phyloP scores from a whole-genome alignment of 2,797 vertebrate genomes.

The Loriculus beryllinus region DNA sequence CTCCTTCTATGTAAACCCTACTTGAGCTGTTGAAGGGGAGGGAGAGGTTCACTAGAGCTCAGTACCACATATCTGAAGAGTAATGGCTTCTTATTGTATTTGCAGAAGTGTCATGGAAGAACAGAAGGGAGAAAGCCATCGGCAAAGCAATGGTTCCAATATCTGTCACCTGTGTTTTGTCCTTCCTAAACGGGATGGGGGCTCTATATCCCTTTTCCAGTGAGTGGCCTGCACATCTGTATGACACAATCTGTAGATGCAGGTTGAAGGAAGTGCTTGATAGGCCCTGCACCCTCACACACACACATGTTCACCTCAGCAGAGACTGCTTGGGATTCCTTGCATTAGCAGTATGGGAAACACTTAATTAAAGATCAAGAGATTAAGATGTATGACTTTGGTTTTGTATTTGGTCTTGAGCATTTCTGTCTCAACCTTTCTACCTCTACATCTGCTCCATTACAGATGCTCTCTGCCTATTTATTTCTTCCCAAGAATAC shows the following conservation, averaged over 20 bases:
- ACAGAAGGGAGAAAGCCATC: neutral
- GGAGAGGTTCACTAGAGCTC: neutral
- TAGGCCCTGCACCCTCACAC: neutral
- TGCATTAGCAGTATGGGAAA: neutral
- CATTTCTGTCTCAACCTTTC: neutral
- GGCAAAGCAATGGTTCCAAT: neutral
- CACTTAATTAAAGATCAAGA: slow-evolving; percentile 49
- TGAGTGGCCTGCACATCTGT: neutral
- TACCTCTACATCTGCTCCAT: neutral
- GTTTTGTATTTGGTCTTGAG: neutral
- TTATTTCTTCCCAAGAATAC: neutral
- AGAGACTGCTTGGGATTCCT: slow-evolving; percentile 25
- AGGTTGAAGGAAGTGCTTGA: neutral
- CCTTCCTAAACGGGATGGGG: neutral
- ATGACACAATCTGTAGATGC: neutral
- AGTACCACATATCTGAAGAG: neutral
- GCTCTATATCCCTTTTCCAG: neutral
- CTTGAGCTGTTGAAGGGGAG: neutral
- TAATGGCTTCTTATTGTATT: slow-evolving; percentile 3
- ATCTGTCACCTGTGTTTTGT: neutral
- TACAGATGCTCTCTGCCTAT: neutral
- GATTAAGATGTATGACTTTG: neutral
- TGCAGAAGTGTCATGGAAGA: slow-evolving; percentile 37
- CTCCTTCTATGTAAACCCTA: neutral
- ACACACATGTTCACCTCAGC: neutral